Conservation (phyloP, 2,113 vertebrate species). For the Istiophorus platypterus region DNA sequence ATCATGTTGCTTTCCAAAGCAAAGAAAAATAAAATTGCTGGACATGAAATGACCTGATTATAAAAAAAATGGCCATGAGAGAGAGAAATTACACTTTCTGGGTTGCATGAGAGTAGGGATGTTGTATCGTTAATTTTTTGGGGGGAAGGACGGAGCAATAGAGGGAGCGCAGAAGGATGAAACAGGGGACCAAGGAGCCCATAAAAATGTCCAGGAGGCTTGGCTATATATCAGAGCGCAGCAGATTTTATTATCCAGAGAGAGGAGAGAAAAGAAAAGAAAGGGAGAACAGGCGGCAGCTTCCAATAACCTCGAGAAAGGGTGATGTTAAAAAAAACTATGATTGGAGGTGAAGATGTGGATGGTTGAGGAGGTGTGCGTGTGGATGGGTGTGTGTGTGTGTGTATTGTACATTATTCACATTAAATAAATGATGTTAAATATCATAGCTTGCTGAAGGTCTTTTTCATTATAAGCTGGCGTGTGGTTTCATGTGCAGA, state of each 20-base stretch:
- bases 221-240: conserved; percentile 77
- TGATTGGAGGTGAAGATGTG: conserved; percentile 38
- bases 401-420: conserved; percentile 19
- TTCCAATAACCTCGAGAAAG: conserved; percentile 56
- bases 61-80: conserved; percentile 30
- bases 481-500: conserved; percentile 61
- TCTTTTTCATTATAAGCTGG: conserved; percentile 43
- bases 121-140: conserved; percentile 53
- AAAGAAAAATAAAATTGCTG: conserved; percentile 69
- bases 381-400: conserved; percentile 24
- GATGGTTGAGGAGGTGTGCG: conserved; percentile 31
- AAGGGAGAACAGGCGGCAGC: conserved; percentile 48
- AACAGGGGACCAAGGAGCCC: conserved; percentile 63
- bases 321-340: conserved; percentile 23
- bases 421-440: conserved; percentile 34
- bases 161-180: conserved; percentile 49
- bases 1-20: conserved; percentile 59
- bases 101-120: conserved; percentile 50
- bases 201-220: conserved; percentile 81
- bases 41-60: conserved; percentile 51
- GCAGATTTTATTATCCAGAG: conserved; percentile 72
- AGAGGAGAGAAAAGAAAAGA: conserved; percentile 51
- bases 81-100: conserved; percentile 50
- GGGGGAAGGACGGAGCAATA: conserved; percentile 44
- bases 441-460: conserved; percentile 38